phyloP scores from a whole-genome alignment of 2,113 vertebrate genomes.

The Isurus oxyrinchus region DNA sequence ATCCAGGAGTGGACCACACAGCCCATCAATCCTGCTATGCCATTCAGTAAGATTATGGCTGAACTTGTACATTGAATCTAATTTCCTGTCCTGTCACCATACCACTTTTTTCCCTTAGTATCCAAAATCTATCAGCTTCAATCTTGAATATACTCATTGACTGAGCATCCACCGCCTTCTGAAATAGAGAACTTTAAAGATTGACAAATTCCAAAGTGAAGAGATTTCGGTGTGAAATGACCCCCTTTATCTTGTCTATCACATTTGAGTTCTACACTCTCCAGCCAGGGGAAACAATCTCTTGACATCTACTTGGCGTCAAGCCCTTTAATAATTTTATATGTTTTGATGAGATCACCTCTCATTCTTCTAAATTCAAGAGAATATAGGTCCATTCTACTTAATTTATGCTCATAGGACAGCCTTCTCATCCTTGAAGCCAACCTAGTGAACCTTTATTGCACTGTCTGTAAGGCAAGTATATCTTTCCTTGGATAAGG shows the following conservation, averaged over 20 bases:
- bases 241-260: neutral
- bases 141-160: neutral
- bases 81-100: neutral
- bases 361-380: neutral
- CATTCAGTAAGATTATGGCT: neutral
- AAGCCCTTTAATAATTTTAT: neutral
- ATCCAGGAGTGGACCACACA: neutral
- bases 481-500: neutral
- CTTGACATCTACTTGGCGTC: neutral
- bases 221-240: neutral
- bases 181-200: neutral
- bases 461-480: neutral
- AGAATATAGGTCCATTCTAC: neutral
- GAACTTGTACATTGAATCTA: neutral
- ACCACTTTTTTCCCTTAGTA: neutral
- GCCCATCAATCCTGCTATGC: neutral
- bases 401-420: neutral
- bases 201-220: neutral
- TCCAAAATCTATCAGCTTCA: neutral
- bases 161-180: neutral
- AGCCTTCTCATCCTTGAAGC: neutral
- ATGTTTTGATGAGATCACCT: neutral
- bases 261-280: neutral
- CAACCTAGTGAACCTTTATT: neutral
- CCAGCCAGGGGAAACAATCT: neutral